A percentile compares a stretch with the other conserved stretches of the same genome.
Evolutionary conservation across 23 tunicate species (phyloP).

Genomic region (Oikopleura albicans): DNA sequence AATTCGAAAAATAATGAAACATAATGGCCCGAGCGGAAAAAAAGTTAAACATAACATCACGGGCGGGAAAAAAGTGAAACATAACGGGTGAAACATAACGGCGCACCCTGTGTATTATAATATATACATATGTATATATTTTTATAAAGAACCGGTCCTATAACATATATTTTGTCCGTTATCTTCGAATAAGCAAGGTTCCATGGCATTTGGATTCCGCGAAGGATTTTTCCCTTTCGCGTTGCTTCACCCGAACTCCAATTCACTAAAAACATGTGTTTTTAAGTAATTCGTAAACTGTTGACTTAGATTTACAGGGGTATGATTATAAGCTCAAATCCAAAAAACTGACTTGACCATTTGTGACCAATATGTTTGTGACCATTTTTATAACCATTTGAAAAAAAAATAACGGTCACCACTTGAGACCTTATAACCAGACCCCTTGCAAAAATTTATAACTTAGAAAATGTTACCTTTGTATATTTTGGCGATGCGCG

Average conservation of each 20-base stretch:
- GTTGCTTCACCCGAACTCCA: conserved; percentile 1
- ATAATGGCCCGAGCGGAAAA: no score
- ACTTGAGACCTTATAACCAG: no score
- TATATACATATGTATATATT: no score
- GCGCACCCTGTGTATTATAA: no score
- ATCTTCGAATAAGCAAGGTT: neutral
- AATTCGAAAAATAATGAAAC: no score
- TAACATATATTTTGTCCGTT: conserved; percentile 8
- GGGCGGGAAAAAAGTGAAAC: no score
- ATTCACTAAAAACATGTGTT: neutral
- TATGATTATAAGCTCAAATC: neutral
- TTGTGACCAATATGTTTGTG: no score
- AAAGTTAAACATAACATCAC: no score
- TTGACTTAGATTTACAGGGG: neutral
- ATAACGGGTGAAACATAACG: no score
- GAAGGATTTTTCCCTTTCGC: neutral
- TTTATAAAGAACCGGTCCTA: no score
- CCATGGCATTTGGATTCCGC: conserved; percentile 13
- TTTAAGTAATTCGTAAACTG: neutral
- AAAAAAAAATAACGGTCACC: neutral
- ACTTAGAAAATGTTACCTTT: neutral
- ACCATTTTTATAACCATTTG: no score
- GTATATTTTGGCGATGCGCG: conserved; percentile 8
- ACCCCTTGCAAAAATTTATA: neutral
- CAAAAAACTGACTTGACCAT: no score